These are phyloP conservation scores for Lutjanus argentimaculatus DNA, from an alignment of 2,797 vertebrate genomes.

Conservation along the genomic window DNA sequence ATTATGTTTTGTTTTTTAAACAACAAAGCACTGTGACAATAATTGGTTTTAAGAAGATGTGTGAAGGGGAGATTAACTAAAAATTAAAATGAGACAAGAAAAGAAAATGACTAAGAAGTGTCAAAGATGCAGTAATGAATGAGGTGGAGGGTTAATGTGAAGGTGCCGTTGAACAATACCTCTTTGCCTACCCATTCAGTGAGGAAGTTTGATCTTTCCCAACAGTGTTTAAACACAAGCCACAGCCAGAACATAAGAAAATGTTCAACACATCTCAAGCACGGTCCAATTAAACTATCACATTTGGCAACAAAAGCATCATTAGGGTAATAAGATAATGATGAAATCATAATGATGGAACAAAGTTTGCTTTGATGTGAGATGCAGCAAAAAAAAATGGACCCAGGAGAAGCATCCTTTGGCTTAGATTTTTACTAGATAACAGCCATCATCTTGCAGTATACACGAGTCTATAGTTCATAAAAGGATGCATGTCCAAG, in stretches of 20 bases:
- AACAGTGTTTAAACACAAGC: neutral
- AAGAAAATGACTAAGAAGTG: neutral
- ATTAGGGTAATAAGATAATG: slow-evolving; percentile 9
- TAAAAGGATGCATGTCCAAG: neutral
- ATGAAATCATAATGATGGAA: slow-evolving; percentile 33
- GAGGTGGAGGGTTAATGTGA: neutral
- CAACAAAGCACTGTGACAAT: neutral
- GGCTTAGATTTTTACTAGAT: slow-evolving; percentile 3
- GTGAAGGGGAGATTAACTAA: slow-evolving; percentile 1
- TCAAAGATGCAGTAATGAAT: neutral
- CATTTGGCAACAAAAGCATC: slow-evolving; percentile 20
- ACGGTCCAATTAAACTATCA: slow-evolving; percentile 33
- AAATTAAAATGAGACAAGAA: neutral
- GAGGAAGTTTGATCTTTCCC: neutral
- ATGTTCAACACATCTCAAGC: slow-evolving; percentile 22
- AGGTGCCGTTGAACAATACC: too few species aligned
- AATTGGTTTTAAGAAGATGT: neutral
- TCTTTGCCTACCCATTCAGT: slow-evolving; percentile 9
- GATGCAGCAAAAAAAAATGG: slow-evolving; percentile 20
- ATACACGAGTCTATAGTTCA: neutral
- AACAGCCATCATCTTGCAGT: neutral
- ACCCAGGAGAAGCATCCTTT: neutral
- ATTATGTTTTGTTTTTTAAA: neutral
- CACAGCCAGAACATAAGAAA: slow-evolving; percentile 13
- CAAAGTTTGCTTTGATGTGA: slow-evolving; percentile 45